These are phyloP conservation scores for Trachops cirrhosus DNA, from an alignment of 2,797 vertebrate species.

Conservation along the genomic window DNA sequence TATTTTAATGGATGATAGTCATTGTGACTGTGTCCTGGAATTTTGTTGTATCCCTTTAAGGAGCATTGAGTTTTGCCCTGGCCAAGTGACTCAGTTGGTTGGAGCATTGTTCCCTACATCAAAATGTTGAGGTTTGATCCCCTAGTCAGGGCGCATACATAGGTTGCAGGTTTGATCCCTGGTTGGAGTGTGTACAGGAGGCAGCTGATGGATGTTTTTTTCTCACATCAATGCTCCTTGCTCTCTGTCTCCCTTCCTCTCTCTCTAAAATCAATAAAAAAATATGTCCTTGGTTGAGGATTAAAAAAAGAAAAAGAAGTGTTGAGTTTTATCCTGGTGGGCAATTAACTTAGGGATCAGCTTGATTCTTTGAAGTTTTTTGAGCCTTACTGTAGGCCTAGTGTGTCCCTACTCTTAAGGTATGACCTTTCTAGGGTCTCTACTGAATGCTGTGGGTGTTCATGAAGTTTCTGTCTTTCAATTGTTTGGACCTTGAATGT, in stretches of 20 bases:
- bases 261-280: too few relatives aligned
- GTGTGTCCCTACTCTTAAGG: neutral
- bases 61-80: neutral
- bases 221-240: too few relatives aligned
- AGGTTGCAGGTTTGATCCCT: too few relatives aligned
- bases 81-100: too few relatives aligned
- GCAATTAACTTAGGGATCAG: neutral
- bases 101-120: too few relatives aligned
- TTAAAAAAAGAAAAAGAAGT: too few relatives aligned
- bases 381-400: neutral
- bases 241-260: too few relatives aligned
- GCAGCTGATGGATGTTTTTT: too few relatives aligned
- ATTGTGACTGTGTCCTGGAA: neutral
- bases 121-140: too few relatives aligned
- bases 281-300: too few relatives aligned
- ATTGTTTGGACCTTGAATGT: neutral
- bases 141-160: too few relatives aligned
- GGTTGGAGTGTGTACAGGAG: too few relatives aligned
- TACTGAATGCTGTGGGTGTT: neutral
- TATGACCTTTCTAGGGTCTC: neutral
- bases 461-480: neutral
- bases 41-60: slow-evolving; percentile 18
- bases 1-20: neutral
- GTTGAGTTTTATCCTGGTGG: neutral
- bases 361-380: neutral